These are phyloP conservation scores for Folsomia candida DNA, from an alignment of 2,888 invertebrate genomes.

Conservation along the genomic window DNA sequence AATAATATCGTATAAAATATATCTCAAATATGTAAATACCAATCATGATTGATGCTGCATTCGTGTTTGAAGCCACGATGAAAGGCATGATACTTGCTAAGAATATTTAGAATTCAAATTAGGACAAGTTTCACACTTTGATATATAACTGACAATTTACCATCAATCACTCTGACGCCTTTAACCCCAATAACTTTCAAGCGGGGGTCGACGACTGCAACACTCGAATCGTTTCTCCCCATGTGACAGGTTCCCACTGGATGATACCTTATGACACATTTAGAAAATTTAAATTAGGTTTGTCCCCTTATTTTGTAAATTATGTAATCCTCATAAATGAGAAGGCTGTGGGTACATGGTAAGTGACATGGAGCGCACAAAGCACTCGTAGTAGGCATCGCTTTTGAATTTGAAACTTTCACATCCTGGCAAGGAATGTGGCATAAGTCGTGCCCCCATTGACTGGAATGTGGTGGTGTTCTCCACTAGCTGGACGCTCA, in stretches of 20 bases:
- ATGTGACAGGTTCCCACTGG: conserved; percentile 46
- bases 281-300: too few relatives aligned
- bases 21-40: too few relatives aligned
- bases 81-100: not conserved
- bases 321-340: too few relatives aligned
- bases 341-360: conserved; percentile 44
- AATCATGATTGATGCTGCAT: not conserved
- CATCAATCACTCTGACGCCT: conserved; percentile 40
- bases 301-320: too few relatives aligned
- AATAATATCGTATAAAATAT: too few relatives aligned
- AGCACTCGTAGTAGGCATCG: conserved; percentile 43
- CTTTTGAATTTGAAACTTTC: conserved; percentile 30
- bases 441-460: conserved; percentile 14
- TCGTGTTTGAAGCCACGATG: not conserved
- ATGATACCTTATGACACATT: too few relatives aligned
- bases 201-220: conserved; percentile 44
- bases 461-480: conserved; percentile 35
- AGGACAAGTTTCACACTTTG: too few relatives aligned
- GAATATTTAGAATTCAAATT: too few relatives aligned
- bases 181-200: conserved; percentile 41
- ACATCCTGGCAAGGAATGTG: conserved; percentile 33
- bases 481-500: conserved; percentile 35
- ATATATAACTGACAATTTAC: too few relatives aligned
- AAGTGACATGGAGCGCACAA: conserved; percentile 34
- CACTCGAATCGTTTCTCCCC: conserved; percentile 36